Conservation (phyloP, 2,888 invertebrate species). For the Diploptera punctata region DNA sequence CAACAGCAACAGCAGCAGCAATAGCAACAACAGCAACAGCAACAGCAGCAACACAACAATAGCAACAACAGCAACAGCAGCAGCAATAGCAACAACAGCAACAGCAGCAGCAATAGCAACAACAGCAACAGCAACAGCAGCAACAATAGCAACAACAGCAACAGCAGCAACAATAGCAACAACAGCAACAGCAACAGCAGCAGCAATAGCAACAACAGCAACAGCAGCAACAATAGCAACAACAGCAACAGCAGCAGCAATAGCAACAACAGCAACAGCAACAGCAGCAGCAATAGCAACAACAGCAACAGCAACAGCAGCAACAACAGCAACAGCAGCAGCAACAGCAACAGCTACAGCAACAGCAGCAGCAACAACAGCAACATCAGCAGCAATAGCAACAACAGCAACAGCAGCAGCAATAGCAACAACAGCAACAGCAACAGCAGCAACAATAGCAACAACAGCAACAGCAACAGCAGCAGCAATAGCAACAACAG, state of each 20-base stretch:
- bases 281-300: no score
- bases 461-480: background rate
- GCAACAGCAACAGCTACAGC: background rate
- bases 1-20: no score
- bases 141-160: conserved; percentile 15
- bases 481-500: background rate
- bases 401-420: background rate
- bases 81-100: conserved; percentile 14
- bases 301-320: background rate
- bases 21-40: no score
- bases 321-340: background rate
- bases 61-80: background rate
- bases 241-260: background rate
- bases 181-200: background rate
- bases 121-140: conserved; percentile 9
- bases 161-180: background rate
- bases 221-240: background rate
- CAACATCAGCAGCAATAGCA: background rate
- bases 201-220: background rate
- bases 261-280: no score
- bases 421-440: background rate
- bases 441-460: background rate
- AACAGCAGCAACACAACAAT: no score
- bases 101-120: conserved; percentile 6
- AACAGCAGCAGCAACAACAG: background rate